Conservation (phyloP, 2,113 vertebrate species). For the Daphoenositta chrysoptera region DNA sequence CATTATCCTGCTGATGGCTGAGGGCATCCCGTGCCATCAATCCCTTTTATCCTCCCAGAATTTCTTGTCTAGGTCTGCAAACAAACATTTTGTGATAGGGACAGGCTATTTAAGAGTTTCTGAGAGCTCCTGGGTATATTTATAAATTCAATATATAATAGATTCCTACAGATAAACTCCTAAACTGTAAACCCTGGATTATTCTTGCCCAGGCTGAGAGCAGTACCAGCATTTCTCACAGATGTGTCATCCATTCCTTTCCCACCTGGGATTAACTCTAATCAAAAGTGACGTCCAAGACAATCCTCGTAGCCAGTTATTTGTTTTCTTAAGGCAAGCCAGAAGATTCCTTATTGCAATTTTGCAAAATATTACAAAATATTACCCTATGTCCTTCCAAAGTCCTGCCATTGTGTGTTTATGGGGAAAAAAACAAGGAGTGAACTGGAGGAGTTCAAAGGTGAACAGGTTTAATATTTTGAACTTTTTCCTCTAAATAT, state of each 20-base stretch:
- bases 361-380: neutral
- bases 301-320: neutral
- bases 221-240: neutral
- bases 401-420: neutral
- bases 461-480: neutral
- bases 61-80: neutral
- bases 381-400: neutral
- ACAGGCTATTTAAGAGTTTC: neutral
- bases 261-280: slow-evolving; percentile 40
- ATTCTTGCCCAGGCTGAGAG: neutral
- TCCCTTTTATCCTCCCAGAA: neutral
- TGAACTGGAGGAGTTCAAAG: neutral
- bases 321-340: slow-evolving; percentile 23
- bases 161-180: neutral
- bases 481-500: neutral
- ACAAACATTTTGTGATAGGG: neutral
- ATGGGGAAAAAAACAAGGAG: neutral
- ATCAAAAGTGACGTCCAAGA: slow-evolving; percentile 5
- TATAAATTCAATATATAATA: neutral
- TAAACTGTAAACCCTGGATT: neutral
- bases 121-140: neutral
- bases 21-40: neutral
- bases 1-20: neutral
- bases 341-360: neutral
- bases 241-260: slow-evolving; percentile 25